Conservation (phyloP, 2,888 invertebrate genomes). For the Meandrusa payeni region DNA sequence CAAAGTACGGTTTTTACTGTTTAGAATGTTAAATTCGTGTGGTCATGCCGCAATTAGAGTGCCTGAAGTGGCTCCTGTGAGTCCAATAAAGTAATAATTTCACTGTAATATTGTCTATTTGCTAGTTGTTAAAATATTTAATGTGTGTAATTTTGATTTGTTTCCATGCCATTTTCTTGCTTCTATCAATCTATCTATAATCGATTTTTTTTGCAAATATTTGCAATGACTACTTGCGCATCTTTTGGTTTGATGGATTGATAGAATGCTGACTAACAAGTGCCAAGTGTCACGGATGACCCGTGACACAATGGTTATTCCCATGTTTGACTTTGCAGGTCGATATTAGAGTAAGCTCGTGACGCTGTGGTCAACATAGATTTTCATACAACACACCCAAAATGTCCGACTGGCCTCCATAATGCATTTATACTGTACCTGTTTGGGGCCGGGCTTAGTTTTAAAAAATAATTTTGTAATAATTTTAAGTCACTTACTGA, state of each 20-base stretch:
- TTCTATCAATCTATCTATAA: conserved; percentile 20
- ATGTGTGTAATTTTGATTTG: conserved; percentile 4
- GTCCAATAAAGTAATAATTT: background rate
- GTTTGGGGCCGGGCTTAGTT: conserved; percentile 45
- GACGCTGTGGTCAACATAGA: conserved; percentile 64
- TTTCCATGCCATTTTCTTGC: conserved; percentile 3
- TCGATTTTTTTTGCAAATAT: conserved; percentile 2
- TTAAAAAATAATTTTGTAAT: conserved; percentile 30
- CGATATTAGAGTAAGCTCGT: conserved; percentile 77
- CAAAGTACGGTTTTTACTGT: background rate
- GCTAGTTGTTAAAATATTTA: conserved; percentile 1
- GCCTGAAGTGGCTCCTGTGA: conserved; percentile 15
- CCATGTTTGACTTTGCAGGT: conserved; percentile 79
- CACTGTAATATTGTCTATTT: background rate
- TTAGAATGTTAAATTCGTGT: background rate
- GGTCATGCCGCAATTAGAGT: conserved; percentile 10
- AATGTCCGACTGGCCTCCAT: conserved; percentile 51
- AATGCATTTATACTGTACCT: conserved; percentile 68
- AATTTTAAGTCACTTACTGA: conserved; percentile 31
- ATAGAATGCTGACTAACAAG: conserved; percentile 3
- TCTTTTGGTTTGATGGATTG: conserved; percentile 14
- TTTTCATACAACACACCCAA: conserved; percentile 63
- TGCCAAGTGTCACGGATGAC: conserved; percentile 7
- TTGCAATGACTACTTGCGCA: background rate
- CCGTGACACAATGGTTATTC: conserved; percentile 58